Base-by-base conservation (phyloP, 2,888 invertebrate genomes). In the Biston betularia region DNA sequence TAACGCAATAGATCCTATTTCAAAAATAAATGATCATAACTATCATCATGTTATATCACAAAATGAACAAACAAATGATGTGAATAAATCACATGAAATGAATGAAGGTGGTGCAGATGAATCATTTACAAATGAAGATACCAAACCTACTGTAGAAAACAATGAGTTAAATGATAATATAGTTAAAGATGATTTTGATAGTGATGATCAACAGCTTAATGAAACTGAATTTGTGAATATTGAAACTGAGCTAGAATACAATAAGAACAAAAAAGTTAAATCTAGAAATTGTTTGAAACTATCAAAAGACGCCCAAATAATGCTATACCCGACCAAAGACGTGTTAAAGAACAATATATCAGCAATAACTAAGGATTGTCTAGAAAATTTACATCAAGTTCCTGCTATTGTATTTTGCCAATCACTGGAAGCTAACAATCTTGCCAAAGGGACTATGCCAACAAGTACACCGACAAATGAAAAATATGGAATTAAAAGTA, bases 211-310 rank as follows among this genome's bases (percentile, higher is more conserved):
- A 40, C 40, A 38, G 6, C 15, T 42, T 6, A 8, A 42, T 9
- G 33, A 54, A 42, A 44, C 54, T 12, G 54, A 42, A n/a, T 42
- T 54, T 44, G 54, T 54, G 10, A 33, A 54, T 24, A 44, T 54
- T 24, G 11, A 54, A 44, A 54, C 54, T 7, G 24, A 54, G 42
- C 10, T 42, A 33, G 54, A 54, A 54, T 5, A 33, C 4, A n/a
- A 50, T 34, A 34, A 0, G 33, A 12, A 54, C 12, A 42, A 24
- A 4, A 24, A 42, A 33, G n/a, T 4, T 7, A 7, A 54, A 54
- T 12, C 33, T 5, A 54, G 12, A 12, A 54, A 54, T 33, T 42
- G 54, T 54, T 6, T 42, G 5, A 54, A 11, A 8, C 33, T 54
- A 1, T 33, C 54, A 33, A 54, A 54, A 24, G 33, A 44, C 24